phyloP scores from a whole-genome alignment of 2,113 vertebrate species.

The Columbina picui region DNA sequence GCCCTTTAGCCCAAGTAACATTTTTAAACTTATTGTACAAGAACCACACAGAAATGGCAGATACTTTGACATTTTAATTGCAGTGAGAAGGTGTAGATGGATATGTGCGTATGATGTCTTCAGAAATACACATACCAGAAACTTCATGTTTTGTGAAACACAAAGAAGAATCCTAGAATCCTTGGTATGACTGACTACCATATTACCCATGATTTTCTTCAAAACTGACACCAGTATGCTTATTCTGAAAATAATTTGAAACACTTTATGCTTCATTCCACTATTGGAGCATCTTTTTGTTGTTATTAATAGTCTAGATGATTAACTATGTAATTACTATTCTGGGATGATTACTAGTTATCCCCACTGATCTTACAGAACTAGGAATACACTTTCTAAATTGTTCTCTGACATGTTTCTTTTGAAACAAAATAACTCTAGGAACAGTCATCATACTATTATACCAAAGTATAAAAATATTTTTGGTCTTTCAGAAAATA shows the following conservation, averaged over 20 bases:
- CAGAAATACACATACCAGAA: background rate
- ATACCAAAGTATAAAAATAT: background rate
- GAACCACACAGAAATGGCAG: background rate
- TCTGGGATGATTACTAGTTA: background rate
- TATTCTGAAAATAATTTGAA: background rate
- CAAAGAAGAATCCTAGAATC: background rate
- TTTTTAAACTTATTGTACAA: background rate
- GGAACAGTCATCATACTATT: background rate
- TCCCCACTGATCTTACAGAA: background rate
- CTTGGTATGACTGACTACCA: background rate
- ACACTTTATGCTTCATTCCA: background rate
- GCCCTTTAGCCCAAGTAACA: background rate
- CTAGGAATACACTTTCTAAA: background rate
- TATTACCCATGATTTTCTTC: background rate
- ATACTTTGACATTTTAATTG: background rate
- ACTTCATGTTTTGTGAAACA: background rate
- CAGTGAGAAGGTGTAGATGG: background rate
- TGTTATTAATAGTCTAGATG: background rate
- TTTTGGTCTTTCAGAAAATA: background rate
- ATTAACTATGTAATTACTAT: background rate
- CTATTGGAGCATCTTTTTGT: background rate
- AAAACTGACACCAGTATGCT: background rate
- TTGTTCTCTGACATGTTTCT: background rate
- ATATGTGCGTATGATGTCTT: background rate
- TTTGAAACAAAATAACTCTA: background rate